Conservation (phyloP, 1,140 invertebrate species). For the Zaprionus capensis region DNA sequence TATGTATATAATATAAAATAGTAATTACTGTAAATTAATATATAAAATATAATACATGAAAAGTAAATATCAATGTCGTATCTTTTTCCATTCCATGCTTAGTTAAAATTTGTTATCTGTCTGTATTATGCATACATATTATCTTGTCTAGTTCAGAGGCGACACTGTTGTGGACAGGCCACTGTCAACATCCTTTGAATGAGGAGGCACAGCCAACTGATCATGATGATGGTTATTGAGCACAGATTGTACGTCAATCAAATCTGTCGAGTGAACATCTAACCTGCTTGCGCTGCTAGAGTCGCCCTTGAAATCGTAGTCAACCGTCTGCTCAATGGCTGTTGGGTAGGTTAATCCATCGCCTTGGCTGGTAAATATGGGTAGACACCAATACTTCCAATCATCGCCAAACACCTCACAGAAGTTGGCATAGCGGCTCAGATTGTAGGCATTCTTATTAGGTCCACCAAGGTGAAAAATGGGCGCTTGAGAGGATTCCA, state of each 20-base stretch:
- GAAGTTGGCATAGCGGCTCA: conserved; percentile 96
- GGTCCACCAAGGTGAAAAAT: conserved; percentile 94
- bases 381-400: conserved; percentile 93
- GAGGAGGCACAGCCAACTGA: conserved; percentile 6
- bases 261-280: conserved; percentile 84
- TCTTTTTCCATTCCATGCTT: too few relatives aligned
- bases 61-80: too few relatives aligned
- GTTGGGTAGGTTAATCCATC: conserved; percentile 94
- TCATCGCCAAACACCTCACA: conserved; percentile 97
- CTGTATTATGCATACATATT: too few relatives aligned
- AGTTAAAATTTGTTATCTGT: too few relatives aligned
- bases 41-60: too few relatives aligned
- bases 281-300: conserved; percentile 89
- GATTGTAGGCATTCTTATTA: conserved; percentile 97
- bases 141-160: too few relatives aligned
- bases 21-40: too few relatives aligned
- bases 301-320: conserved; percentile 95
- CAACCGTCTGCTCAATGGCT: conserved; percentile 90
- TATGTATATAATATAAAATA: too few relatives aligned
- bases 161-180: too few relatives aligned
- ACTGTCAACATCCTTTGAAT: conserved; percentile 26
- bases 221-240: conserved; percentile 54
- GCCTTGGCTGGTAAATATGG: conserved; percentile 95
- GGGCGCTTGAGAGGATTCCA: conserved; percentile 97
- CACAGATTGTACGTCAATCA: conserved; percentile 61